Evolutionary conservation across 2,113 vertebrate genomes (phyloP).

Genomic region (Psettodes erumei): DNA sequence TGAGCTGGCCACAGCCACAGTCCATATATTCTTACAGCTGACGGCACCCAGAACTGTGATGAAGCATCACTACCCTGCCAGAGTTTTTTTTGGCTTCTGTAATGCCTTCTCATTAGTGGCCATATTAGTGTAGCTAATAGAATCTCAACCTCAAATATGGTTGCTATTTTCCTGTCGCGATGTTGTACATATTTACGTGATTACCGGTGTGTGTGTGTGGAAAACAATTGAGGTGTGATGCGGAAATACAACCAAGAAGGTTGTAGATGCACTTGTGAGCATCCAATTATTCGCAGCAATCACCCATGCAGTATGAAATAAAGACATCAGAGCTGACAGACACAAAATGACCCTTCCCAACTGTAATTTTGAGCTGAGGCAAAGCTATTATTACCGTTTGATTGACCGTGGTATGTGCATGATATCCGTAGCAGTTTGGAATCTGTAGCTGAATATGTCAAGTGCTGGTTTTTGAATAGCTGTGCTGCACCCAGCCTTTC

Average conservation of each 20-base stretch:
- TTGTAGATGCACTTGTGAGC: constrained; percentile 26
- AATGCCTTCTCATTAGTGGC: constrained; percentile 66
- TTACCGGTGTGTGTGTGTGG: background rate
- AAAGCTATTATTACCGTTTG: constrained; percentile 65
- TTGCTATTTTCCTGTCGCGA: constrained; percentile 8
- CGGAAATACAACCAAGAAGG: constrained; percentile 4
- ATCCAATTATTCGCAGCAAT: constrained; percentile 13
- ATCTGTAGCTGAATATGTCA: constrained; percentile 54
- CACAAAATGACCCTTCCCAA: constrained; percentile 44
- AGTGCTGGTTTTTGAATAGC: constrained; percentile 47
- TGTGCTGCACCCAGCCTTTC: background rate
- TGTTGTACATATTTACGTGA: background rate
- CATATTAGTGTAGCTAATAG: constrained; percentile 63
- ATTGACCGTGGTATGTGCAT: constrained; percentile 48
- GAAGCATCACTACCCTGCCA: constrained; percentile 14
- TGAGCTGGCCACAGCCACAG: constrained; percentile 26
- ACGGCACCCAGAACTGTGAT: constrained; percentile 19
- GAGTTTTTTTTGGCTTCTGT: constrained; percentile 68
- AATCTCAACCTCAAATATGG: constrained; percentile 8
- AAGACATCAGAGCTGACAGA: constrained; percentile 62
- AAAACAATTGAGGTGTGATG: constrained; percentile 8
- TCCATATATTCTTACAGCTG: constrained; percentile 60
- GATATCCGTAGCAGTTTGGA: constrained; percentile 48
- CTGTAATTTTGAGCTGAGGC: constrained; percentile 58
- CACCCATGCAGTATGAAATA: constrained; percentile 39